A percentile compares a stretch with the other conserved stretches of the same genome.
phyloP scores from a whole-genome alignment of 2,113 vertebrate genomes.

The Sarotherodon lohbergeri region DNA sequence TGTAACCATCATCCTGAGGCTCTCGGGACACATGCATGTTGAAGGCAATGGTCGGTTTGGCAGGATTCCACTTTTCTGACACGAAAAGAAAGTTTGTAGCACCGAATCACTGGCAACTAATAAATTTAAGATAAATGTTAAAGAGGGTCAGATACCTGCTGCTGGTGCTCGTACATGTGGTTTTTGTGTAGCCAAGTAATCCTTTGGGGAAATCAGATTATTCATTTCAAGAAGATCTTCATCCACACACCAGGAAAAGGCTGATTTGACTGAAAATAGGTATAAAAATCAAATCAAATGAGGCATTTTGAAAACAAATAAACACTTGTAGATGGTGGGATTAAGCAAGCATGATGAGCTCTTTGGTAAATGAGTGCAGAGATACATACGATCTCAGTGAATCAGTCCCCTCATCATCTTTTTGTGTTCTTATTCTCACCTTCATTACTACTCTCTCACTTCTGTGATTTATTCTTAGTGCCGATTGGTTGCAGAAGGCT shows the following conservation, averaged over 20 bases:
- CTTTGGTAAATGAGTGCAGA: not conserved
- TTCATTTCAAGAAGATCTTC: constrained; percentile 75
- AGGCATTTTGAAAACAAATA: not conserved
- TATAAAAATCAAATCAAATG: not conserved
- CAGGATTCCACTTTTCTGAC: constrained; percentile 59
- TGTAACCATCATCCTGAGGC: constrained; percentile 20
- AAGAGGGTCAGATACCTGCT: constrained; percentile 67
- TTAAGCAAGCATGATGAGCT: not conserved
- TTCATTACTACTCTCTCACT: not conserved
- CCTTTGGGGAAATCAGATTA: constrained; percentile 79
- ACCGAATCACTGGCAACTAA: not conserved
- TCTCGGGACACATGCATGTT: constrained; percentile 37
- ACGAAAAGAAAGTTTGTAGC: not conserved
- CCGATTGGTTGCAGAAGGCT: not conserved
- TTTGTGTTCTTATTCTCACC: not conserved
- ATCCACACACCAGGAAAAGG: constrained; percentile 80
- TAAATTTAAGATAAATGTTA: not conserved
- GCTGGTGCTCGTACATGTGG: constrained; percentile 48
- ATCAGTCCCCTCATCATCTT: not conserved
- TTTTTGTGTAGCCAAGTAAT: constrained; percentile 73
- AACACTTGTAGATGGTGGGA: not conserved
- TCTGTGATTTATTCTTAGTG: not conserved
- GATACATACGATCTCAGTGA: fast-evolving
- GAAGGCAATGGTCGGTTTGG: constrained; percentile 63
- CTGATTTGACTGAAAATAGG: constrained; percentile 70